Base-by-base conservation (phyloP, 2,888 invertebrate genomes). In the Phrixothrix hirtus region DNA sequence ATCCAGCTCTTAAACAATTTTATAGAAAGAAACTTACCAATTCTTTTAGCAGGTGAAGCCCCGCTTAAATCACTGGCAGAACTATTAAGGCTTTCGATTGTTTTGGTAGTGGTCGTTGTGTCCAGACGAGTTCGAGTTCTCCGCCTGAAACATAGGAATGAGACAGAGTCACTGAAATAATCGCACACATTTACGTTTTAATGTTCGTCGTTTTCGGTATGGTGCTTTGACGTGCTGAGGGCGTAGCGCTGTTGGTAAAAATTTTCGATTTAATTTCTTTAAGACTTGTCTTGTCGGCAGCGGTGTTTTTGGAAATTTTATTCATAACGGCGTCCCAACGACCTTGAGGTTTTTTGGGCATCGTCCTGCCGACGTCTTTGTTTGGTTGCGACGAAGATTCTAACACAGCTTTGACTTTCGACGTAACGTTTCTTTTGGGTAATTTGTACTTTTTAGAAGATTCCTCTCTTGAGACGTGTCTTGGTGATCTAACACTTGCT, bases 181-280 rank as follows among this genome's bases (percentile, higher is more conserved):
- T 25, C n/a, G n/a, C 21, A 4, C 10, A 14, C 48, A 70, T 71
- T 71, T 62, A 73, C 73, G 63, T 29, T 58, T 74, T 74, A 52
- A 61, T 67, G 46, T 64, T 71, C 10, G 67, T 63, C 14, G 63
- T 59, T 45, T 70, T 71, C 37, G 64, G 64, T 44, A 45, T 62
- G 1, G 47, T 46, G 11, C 45, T 57, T 11, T 45, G 49, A 9
- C 60, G 57, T 15, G 48, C 53, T 9, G 37, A 56, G 7, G 59
- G 54, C 9, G 61, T 52, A 31, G 61, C 59, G 7, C 66, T 58
- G 43, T 61, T 66, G 47, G 55, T 67, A 43, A 72, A 75, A 43
- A 75, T 87, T 76, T 91, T 89, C 35, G 94, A 91, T 75, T 94
- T 95, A 25, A 95, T 88, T 72, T 95, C 93, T 75, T 89, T 91